Percentiles rank a stretch among this genome's conserved stretches.
phyloP scores from a whole-genome alignment of 2,113 vertebrate genomes.

The Eulemur macaco region DNA sequence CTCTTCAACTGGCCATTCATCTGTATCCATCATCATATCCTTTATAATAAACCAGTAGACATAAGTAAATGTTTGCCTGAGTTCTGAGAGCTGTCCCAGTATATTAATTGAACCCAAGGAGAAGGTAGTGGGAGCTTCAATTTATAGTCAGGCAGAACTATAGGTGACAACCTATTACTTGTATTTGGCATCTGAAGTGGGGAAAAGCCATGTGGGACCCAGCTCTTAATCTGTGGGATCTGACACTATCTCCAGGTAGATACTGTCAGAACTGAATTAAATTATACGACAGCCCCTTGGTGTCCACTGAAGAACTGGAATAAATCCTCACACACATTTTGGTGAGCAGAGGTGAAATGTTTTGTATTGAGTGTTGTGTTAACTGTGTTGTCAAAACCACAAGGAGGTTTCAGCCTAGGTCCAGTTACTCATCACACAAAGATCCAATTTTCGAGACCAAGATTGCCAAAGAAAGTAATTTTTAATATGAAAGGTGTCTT shows the following conservation, averaged over 20 bases:
- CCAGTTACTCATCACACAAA: no score
- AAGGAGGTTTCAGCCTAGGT: no score
- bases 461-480: no score
- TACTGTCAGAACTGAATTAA: not conserved
- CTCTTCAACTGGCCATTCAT: not conserved
- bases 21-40: not conserved
- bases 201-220: not conserved
- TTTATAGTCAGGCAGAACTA: not conserved
- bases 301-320: not conserved
- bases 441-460: no score
- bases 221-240: not conserved
- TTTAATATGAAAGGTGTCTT: no score
- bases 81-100: not conserved
- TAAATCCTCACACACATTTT: not conserved
- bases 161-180: not conserved
- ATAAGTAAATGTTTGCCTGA: not conserved
- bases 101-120: not conserved
- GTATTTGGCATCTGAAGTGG: not conserved
- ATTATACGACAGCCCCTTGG: not conserved
- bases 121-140: not conserved
- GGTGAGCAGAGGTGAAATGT: not conserved
- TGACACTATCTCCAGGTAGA: not conserved
- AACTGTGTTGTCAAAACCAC: not conserved
- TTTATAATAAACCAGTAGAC: not conserved
- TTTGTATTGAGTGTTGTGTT: not conserved